A percentile compares a stretch with the other conserved stretches of the same genome.
Conservation (phyloP, 37 sponge, comb jelly and placozoan species). For the Ianthella basta region DNA sequence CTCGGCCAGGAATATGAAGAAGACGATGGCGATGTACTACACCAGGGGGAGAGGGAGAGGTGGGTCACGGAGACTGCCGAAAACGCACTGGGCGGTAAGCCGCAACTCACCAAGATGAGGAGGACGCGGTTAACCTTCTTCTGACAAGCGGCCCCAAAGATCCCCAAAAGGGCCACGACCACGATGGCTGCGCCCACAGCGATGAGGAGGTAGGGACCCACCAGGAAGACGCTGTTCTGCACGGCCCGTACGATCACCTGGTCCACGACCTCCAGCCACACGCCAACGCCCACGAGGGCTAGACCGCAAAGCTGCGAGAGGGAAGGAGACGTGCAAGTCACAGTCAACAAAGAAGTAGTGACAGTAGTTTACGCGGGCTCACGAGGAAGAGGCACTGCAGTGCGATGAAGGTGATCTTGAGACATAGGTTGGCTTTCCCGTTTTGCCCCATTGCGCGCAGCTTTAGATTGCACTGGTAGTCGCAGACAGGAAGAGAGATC, state of each 20-base stretch:
- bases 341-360: too few species aligned
- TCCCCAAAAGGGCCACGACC: conserved; percentile 52
- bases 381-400: conserved; percentile 60
- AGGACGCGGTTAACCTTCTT: conserved; percentile 53
- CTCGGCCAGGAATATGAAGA: conserved; percentile 49
- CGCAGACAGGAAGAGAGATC: background rate
- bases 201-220: conserved; percentile 65
- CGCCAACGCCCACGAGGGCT: conserved; percentile 60
- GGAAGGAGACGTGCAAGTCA: background rate
- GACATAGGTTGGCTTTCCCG: conserved; percentile 50
- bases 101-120: conserved; percentile 56
- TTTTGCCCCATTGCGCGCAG: background rate
- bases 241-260: conserved; percentile 18
- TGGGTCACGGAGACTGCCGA: background rate
- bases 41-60: background rate
- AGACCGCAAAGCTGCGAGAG: conserved; percentile 51
- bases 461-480: background rate
- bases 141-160: conserved; percentile 60
- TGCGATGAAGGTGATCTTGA: conserved; percentile 58
- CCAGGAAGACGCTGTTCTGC: conserved; percentile 14
- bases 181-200: conserved; percentile 54
- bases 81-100: too few species aligned
- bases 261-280: conserved; percentile 51
- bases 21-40: conserved; percentile 63
- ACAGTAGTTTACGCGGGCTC: conserved; percentile 6